A percentile compares a stretch with the other conserved stretches of the same genome.
Conservation (phyloP, 2,888 invertebrate genomes). For the Dichetophora obliterata region DNA sequence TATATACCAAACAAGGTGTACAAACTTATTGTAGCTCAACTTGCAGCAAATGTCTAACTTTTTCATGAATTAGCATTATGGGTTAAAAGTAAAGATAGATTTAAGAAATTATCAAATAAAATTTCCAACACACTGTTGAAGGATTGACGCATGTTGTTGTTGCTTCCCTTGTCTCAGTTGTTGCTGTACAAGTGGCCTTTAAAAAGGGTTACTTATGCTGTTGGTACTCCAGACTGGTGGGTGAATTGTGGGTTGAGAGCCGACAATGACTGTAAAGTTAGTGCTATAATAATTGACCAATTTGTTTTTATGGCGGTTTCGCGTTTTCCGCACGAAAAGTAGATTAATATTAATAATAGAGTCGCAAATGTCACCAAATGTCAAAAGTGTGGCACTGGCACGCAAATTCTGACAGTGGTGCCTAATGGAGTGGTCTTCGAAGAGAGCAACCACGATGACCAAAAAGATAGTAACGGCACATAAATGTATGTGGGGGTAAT, state of each 20-base stretch:
- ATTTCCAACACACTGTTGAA: neutral
- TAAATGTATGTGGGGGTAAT: neutral
- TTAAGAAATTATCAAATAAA: neutral
- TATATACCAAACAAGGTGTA: no score
- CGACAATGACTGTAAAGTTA: neutral
- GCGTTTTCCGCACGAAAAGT: conserved; percentile 18
- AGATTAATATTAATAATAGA: conserved; percentile 7
- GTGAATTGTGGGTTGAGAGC: neutral
- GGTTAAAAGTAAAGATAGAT: no score
- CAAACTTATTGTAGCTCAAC: no score
- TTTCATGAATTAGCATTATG: no score
- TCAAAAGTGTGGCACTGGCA: neutral
- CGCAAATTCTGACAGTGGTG: neutral
- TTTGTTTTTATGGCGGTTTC: conserved; percentile 25
- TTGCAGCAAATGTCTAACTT: no score
- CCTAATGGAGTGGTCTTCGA: neutral
- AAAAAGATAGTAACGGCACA: neutral
- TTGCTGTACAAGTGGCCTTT: neutral
- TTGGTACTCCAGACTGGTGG: neutral
- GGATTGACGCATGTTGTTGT: neutral
- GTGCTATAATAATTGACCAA: conserved; percentile 17
- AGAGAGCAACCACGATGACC: neutral
- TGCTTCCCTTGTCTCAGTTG: neutral
- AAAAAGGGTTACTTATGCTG: neutral
- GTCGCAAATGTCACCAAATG: neutral